A percentile compares a stretch with the other conserved stretches of the same genome.
Evolutionary conservation across 1,140 invertebrate genomes (phyloP).

Genomic region (Idris sp.): DNA sequence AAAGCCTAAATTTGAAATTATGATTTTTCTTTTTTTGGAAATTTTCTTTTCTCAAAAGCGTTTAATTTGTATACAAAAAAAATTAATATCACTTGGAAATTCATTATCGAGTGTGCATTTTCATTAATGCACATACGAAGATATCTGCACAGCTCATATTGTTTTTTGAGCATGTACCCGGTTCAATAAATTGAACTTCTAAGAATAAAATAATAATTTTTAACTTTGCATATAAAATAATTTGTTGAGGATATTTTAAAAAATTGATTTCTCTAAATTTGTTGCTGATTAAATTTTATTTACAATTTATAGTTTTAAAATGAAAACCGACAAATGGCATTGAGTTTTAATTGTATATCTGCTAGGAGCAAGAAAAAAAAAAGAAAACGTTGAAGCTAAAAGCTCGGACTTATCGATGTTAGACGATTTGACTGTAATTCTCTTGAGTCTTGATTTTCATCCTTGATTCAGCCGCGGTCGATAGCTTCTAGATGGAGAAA

Average conservation of each 20-base stretch:
- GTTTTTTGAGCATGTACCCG: conserved; percentile 7
- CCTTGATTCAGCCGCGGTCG: conserved; percentile 50
- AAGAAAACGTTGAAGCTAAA: conserved; percentile 44
- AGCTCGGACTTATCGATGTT: conserved; percentile 33
- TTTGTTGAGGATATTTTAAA: too few species aligned
- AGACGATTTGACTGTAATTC: conserved; percentile 56
- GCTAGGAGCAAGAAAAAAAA: too few species aligned
- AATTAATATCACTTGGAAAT: conserved; percentile 10
- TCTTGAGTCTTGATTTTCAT: conserved; percentile 56
- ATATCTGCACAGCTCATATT: conserved; percentile 13
- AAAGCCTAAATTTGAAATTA: too few species aligned
- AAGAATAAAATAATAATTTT: too few species aligned
- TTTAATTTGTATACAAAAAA: too few species aligned
- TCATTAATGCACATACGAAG: not conserved
- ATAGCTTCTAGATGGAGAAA: conserved; percentile 57
- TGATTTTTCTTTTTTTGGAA: too few species aligned
- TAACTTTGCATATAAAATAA: too few species aligned
- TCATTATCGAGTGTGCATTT: conserved; percentile 23
- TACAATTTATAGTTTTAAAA: too few species aligned
- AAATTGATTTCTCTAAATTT: too few species aligned
- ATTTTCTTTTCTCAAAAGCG: too few species aligned
- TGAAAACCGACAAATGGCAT: conserved; percentile 2
- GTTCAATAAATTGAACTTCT: conserved; percentile 27
- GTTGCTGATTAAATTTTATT: too few species aligned
- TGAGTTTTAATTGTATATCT: conserved; percentile 47